Percentiles rank a stretch among this genome's conserved stretches.
phyloP scores from a whole-genome alignment of 2,797 vertebrate genomes.

The Myotis vivesi region DNA sequence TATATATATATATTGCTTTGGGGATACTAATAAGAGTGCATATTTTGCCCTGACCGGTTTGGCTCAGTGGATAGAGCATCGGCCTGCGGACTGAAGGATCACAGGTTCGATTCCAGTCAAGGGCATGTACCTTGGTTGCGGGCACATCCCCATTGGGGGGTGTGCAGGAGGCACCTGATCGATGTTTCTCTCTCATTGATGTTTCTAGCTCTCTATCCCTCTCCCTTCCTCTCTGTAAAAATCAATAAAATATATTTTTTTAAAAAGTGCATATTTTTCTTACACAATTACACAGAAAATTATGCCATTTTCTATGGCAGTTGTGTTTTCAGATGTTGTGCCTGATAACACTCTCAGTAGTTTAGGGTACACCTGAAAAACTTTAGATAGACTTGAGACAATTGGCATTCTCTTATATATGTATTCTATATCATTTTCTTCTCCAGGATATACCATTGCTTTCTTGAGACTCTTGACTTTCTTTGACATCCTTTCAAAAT shows the following conservation, averaged over 20 bases:
- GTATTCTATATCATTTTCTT: not conserved
- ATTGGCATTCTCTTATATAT: not conserved
- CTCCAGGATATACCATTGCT: not conserved
- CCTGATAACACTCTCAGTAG: not conserved
- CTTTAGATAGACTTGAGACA: not conserved
- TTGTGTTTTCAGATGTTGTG: not conserved
- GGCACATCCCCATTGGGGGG: no score
- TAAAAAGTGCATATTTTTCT: not conserved
- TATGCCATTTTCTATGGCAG: not conserved
- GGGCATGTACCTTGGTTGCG: no score
- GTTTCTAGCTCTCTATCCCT: no score
- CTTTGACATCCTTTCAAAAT: not conserved
- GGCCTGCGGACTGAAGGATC: no score
- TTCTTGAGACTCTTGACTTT: conserved; percentile 2
- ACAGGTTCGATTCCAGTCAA: no score
- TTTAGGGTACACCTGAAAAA: conserved; percentile 34
- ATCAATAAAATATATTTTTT: no score
- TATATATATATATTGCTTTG: conserved; percentile 4
- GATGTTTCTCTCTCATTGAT: no score
- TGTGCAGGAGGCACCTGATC: no score
- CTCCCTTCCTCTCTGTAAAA: no score
- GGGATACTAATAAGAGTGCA: not conserved
- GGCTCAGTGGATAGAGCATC: no score
- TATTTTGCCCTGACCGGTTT: not conserved
- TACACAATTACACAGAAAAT: not conserved